Evolutionary conservation across 2,113 vertebrate genomes (phyloP).

Genomic region (Lasiurus cinereus): DNA sequence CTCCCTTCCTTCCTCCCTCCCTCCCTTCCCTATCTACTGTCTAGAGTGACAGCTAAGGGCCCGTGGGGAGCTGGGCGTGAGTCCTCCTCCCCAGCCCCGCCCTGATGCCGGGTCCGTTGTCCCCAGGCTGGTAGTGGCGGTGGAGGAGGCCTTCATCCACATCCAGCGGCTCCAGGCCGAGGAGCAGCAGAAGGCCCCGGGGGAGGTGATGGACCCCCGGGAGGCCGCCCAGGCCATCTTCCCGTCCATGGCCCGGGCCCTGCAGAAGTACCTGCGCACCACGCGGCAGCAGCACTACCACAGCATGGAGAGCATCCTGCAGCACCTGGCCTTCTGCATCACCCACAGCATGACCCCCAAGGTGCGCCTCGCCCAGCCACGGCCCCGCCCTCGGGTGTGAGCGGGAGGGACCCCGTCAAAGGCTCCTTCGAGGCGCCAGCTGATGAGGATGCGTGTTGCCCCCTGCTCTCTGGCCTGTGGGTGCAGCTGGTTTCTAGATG

Average conservation of each 20-base stretch:
- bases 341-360: conserved; percentile 98
- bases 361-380: conserved; percentile 80
- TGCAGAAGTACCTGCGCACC: conserved; percentile 98
- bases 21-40: not conserved
- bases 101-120: rapidly evolving
- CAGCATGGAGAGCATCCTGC: conserved; percentile 99
- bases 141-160: conserved; percentile 97
- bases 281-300: conserved; percentile 98
- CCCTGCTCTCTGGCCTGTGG: not conserved
- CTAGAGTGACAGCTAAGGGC: not conserved
- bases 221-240: conserved; percentile 98
- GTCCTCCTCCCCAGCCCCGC: not conserved
- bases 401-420: not conserved
- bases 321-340: conserved; percentile 97
- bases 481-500: rapidly evolving
- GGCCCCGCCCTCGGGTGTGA: rapidly evolving
- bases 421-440: not conserved
- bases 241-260: conserved; percentile 96
- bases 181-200: conserved; percentile 94
- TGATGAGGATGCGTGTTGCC: not conserved
- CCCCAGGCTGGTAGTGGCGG: conserved; percentile 94
- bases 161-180: conserved; percentile 94
- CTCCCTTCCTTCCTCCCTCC: not conserved
- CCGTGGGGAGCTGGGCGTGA: not conserved
- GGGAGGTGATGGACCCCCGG: conserved; percentile 96